A percentile compares a stretch with the other conserved stretches of the same genome.
These are phyloP conservation scores for Jordanella pulchra DNA, from an alignment of 2,797 vertebrate species.

Conservation along the genomic window DNA sequence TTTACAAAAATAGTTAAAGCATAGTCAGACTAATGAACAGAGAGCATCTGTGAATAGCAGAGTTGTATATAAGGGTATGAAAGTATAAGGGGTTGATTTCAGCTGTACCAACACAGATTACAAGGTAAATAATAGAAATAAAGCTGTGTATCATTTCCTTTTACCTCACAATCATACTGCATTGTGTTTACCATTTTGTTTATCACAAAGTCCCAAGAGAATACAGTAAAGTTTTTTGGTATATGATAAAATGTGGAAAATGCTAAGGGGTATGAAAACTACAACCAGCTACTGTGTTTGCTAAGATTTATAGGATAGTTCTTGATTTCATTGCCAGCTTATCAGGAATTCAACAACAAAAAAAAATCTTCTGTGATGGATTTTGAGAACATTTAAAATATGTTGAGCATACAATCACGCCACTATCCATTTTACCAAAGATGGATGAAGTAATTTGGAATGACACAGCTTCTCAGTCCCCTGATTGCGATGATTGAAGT, in stretches of 20 bases:
- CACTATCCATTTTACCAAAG: constrained; percentile 22
- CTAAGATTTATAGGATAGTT: constrained; percentile 13
- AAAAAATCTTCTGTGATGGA: constrained; percentile 16
- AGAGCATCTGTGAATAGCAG: neutral
- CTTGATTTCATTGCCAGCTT: neutral
- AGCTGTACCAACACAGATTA: neutral
- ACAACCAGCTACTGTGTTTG: neutral
- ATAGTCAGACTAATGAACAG: neutral
- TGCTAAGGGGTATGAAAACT: neutral
- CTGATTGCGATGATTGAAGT: constrained; percentile 41
- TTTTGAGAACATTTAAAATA: constrained; percentile 11
- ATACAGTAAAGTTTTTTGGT: neutral
- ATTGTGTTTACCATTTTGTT: neutral
- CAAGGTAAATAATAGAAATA: neutral
- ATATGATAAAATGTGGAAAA: neutral
- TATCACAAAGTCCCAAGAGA: neutral
- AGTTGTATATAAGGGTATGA: neutral
- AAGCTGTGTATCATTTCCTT: neutral
- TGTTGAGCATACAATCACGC: constrained; percentile 23
- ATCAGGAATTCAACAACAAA: constrained; percentile 18
- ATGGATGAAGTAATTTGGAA: constrained; percentile 26
- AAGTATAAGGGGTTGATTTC: neutral
- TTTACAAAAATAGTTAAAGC: neutral
- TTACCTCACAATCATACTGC: neutral
- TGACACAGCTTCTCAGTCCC: constrained; percentile 39